These are phyloP conservation scores for Dendrolimus punctatus DNA, from an alignment of 1,140 invertebrate species.

Conservation along the genomic window DNA sequence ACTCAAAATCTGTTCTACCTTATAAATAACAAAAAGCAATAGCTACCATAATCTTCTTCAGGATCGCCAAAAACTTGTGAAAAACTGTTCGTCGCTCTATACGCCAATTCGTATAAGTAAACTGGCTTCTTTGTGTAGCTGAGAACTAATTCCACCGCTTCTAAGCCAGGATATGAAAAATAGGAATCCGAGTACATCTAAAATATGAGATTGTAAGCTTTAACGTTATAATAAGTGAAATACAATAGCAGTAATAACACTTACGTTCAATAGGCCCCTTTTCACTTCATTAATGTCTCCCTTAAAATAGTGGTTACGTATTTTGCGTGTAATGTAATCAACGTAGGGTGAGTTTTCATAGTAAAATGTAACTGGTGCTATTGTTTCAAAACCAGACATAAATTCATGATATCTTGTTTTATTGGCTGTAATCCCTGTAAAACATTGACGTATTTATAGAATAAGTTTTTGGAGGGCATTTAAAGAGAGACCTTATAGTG, in stretches of 20 bases:
- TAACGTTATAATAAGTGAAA: no score
- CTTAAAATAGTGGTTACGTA: constrained; percentile 76
- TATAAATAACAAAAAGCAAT: not conserved
- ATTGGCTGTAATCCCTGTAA: constrained; percentile 47
- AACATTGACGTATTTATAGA: not conserved
- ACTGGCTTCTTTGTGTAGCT: constrained; percentile 65
- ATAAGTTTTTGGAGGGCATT: no score
- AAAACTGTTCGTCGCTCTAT: constrained; percentile 78
- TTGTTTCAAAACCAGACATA: constrained; percentile 70
- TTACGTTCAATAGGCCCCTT: no score
- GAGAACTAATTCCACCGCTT: constrained; percentile 71
- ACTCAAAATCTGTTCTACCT: no score
- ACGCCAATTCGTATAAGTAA: constrained; percentile 79
- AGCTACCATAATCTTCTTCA: constrained; percentile 72
- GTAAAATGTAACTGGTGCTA: constrained; percentile 77
- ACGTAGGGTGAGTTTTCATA: constrained; percentile 70
- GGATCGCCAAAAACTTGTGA: constrained; percentile 78
- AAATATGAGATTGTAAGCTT: constrained; percentile 45
- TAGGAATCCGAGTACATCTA: constrained; percentile 81
- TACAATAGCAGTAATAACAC: no score
- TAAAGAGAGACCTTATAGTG: no score
- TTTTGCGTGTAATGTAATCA: constrained; percentile 65
- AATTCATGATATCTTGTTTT: constrained; percentile 67
- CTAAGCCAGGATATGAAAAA: constrained; percentile 75
- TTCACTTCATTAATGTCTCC: constrained; percentile 32